Conservation (phyloP, 1,140 invertebrate genomes). For the Octopus bimaculoides region DNA sequence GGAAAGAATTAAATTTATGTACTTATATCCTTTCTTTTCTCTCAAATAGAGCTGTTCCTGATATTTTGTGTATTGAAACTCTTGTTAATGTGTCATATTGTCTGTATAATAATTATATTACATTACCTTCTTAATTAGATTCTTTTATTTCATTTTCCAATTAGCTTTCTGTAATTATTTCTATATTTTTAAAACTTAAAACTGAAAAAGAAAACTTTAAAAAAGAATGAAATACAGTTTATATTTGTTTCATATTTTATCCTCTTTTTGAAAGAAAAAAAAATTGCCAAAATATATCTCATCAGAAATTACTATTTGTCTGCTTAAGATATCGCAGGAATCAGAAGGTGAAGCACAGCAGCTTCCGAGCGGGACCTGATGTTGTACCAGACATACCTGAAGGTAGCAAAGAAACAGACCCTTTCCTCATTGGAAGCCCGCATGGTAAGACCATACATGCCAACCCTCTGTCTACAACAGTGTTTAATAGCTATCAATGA, state of each 20-base stretch:
- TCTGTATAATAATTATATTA: too few species aligned
- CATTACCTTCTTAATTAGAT: too few species aligned
- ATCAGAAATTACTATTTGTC: not conserved
- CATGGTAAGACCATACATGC: slow-evolving; percentile 9
- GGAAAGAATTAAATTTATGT: too few species aligned
- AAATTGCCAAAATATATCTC: not conserved
- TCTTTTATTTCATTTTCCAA: too few species aligned
- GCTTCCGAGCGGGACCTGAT: not conserved
- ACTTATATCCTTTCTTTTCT: too few species aligned
- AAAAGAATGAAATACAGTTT: too few species aligned
- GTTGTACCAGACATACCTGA: not conserved
- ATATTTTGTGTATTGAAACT: too few species aligned
- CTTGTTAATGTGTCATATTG: too few species aligned
- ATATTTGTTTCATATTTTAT: not conserved
- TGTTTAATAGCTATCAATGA: not conserved
- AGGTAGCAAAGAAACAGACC: slow-evolving; percentile 11
- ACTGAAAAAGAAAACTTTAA: too few species aligned
- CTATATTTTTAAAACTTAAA: too few species aligned
- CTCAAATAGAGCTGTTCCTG: too few species aligned
- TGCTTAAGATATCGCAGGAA: not conserved
- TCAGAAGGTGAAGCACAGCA: slow-evolving; percentile 1
- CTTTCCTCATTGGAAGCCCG: slow-evolving; percentile 3
- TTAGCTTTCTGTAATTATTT: too few species aligned
- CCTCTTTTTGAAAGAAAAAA: not conserved
- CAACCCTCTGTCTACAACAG: not conserved